phyloP scores from a whole-genome alignment of 2,113 vertebrate genomes.

The Brachirus orientalis region DNA sequence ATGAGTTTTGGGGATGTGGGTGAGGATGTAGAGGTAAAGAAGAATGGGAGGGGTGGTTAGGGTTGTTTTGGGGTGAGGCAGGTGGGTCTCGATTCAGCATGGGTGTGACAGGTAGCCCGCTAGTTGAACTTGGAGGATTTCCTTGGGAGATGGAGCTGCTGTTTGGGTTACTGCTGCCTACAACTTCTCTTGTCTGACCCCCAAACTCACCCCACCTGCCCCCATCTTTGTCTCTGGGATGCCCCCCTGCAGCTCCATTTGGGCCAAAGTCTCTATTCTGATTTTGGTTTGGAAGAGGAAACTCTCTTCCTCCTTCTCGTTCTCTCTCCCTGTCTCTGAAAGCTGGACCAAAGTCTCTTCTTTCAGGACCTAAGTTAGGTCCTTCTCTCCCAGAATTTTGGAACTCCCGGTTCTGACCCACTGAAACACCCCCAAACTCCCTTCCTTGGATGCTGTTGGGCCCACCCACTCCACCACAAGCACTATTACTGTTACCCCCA shows the following conservation, averaged over 20 bases:
- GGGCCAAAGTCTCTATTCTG: conserved; percentile 81
- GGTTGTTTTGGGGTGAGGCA: conserved; percentile 78
- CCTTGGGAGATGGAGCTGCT: conserved; percentile 70
- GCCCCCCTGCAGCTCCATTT: conserved; percentile 70
- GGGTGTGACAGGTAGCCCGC: conserved; percentile 69
- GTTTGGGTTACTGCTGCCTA: conserved; percentile 71
- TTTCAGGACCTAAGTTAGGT: conserved; percentile 69
- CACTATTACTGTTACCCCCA: conserved; percentile 57
- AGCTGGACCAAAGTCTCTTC: conserved; percentile 79
- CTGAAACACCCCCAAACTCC: conserved; percentile 73
- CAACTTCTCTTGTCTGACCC: conserved; percentile 76
- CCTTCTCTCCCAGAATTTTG: conserved; percentile 76
- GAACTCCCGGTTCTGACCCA: conserved; percentile 78
- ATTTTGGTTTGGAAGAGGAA: conserved; percentile 77
- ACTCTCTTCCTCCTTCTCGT: conserved; percentile 79
- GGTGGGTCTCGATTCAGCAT: conserved; percentile 77
- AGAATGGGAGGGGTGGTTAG: conserved; percentile 71
- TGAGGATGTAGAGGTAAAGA: conserved; percentile 68
- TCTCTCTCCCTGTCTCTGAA: conserved; percentile 79
- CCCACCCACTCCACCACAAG: conserved; percentile 64
- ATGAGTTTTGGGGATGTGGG: conserved; percentile 69
- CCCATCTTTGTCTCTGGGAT: conserved; percentile 82
- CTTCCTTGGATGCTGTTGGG: conserved; percentile 67
- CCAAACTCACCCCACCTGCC: conserved; percentile 83
- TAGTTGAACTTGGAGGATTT: conserved; percentile 66